A percentile compares a stretch with the other conserved stretches of the same genome.
These are phyloP conservation scores for Octopus bimaculoides DNA, from an alignment of 1,140 invertebrate species.

Conservation along the genomic window DNA sequence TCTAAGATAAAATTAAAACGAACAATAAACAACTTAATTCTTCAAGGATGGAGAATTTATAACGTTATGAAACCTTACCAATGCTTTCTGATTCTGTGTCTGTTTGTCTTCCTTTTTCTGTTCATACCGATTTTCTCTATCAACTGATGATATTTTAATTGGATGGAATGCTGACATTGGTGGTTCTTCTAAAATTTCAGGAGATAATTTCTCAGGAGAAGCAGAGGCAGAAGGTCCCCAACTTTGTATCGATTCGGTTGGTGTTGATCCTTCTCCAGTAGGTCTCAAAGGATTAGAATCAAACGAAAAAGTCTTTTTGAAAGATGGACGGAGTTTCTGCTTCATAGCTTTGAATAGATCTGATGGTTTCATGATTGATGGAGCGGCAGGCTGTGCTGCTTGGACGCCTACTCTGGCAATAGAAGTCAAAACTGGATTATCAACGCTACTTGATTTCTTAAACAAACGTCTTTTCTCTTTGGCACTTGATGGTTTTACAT, in stretches of 20 bases:
- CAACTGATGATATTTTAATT: too few species aligned
- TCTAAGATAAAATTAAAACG: too few species aligned
- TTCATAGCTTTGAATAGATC: conserved; percentile 30
- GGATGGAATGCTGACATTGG: conserved; percentile 12
- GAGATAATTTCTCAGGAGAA: not conserved
- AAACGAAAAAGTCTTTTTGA: conserved; percentile 16
- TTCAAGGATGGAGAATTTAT: too few species aligned
- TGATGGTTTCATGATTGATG: conserved; percentile 27
- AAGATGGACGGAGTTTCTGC: conserved; percentile 25
- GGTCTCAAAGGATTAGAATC: not conserved
- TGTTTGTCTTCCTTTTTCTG: too few species aligned
- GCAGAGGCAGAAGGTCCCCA: not conserved
- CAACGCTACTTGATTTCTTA: conserved; percentile 32
- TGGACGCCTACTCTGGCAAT: conserved; percentile 27
- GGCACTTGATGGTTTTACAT: too few species aligned
- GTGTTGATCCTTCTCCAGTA: not conserved
- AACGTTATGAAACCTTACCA: too few species aligned
- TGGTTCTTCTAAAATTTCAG: conserved; percentile 20
- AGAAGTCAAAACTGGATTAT: conserved; percentile 23
- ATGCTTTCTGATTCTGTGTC: too few species aligned
- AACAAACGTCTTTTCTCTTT: conserved; percentile 31
- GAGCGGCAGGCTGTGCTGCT: conserved; percentile 25
- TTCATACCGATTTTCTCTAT: too few species aligned
- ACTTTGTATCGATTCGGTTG: not conserved
- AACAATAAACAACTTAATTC: too few species aligned